Conservation (phyloP, 1,140 invertebrate genomes). For the Penaeus chinensis region DNA sequence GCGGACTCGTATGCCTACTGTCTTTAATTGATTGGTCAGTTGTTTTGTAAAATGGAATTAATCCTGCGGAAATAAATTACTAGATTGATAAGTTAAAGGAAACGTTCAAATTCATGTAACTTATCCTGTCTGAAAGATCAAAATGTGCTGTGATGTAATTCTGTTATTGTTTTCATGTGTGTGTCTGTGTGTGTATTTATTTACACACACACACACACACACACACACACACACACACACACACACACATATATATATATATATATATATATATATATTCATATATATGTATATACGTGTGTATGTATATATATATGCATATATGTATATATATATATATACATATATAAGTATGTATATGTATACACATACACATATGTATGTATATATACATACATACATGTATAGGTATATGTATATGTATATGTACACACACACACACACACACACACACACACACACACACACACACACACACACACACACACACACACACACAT, state of each 20-base stretch:
- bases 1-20: too few species aligned
- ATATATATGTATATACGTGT: conserved; percentile 31
- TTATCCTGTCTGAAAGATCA: too few species aligned
- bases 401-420: conserved; percentile 19
- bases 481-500: conserved; percentile 24
- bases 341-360: conserved; percentile 37
- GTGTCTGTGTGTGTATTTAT: too few species aligned
- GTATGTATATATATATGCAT: conserved; percentile 33
- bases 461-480: conserved; percentile 23
- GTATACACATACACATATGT: conserved; percentile 22
- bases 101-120: too few species aligned
- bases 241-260: conserved; percentile 24
- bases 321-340: conserved; percentile 41
- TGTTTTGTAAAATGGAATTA: too few species aligned
- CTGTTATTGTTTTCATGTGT: too few species aligned
- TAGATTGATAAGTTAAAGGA: too few species aligned
- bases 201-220: too few species aligned
- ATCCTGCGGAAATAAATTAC: too few species aligned
- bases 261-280: conserved; percentile 39
- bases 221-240: too few species aligned
- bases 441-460: conserved; percentile 2
- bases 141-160: too few species aligned
- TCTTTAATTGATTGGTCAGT: too few species aligned
- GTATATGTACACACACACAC: background rate
- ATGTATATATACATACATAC: conserved; percentile 30